A percentile compares a stretch with the other conserved stretches of the same genome.
Evolutionary conservation across 2,888 invertebrate species (phyloP).

Genomic region (Tenthredo mesomela): DNA sequence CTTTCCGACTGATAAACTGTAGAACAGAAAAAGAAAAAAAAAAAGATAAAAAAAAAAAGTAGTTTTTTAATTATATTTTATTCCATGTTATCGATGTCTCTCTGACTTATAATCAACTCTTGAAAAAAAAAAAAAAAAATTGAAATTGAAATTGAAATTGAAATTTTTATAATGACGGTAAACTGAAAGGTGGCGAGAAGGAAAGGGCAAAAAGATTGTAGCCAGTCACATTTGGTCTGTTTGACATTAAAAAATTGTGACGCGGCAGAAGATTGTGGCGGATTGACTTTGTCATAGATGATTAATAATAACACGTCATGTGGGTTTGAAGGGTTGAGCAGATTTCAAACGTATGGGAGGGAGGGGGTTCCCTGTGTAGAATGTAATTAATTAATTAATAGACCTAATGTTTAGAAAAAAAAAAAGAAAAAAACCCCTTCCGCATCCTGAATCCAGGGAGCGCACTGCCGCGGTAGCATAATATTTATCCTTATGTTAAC

Average conservation of each 20-base stretch:
- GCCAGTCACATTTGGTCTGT: constrained; percentile 23
- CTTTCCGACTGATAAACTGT: neutral
- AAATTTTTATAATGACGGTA: constrained; percentile 15
- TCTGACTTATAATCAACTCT: neutral
- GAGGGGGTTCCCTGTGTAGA: constrained; percentile 50
- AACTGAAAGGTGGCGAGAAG: neutral
- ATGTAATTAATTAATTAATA: constrained; percentile 52
- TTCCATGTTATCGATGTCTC: neutral
- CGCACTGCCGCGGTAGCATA: constrained; percentile 76
- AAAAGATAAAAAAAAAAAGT: constrained; percentile 20
- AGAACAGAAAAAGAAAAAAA: constrained; percentile 59
- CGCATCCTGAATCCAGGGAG: constrained; percentile 72
- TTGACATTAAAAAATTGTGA: neutral
- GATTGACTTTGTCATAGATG: constrained; percentile 24
- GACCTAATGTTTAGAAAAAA: constrained; percentile 61
- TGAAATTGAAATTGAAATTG: neutral
- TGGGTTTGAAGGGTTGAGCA: constrained; percentile 43
- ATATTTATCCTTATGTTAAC: constrained; percentile 76
- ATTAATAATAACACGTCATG: constrained; percentile 31
- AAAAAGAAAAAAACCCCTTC: constrained; percentile 62
- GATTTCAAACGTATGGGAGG: constrained; percentile 31
- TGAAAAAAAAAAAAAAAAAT: neutral
- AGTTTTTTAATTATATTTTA: neutral
- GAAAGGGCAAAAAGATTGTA: constrained; percentile 6
- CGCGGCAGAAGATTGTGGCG: neutral